Evolutionary conservation across 2,888 invertebrate genomes (phyloP).

Genomic region (Griposia aprilina): DNA sequence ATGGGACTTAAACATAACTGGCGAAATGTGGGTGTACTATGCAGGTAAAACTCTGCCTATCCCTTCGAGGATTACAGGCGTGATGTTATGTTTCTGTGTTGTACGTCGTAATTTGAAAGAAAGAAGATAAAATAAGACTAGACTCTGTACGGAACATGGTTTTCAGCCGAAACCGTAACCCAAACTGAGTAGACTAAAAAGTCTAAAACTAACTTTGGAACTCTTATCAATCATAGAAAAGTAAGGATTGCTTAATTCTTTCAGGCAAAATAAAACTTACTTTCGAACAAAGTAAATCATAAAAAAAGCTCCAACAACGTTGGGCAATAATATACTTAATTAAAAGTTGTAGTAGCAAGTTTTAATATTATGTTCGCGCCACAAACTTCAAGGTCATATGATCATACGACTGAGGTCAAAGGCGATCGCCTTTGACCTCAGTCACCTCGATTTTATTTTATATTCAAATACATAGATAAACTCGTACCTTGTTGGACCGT

Average conservation of each 20-base stretch:
- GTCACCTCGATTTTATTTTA: slow-evolving; percentile 40
- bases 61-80: too few species aligned
- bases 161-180: neutral
- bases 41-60: too few species aligned
- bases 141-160: neutral
- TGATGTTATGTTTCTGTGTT: too few species aligned
- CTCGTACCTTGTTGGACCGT: slow-evolving; percentile 32
- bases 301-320: slow-evolving; percentile 38
- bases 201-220: neutral
- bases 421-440: slow-evolving; percentile 62
- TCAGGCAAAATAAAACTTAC: slow-evolving; percentile 14
- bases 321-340: slow-evolving; percentile 48
- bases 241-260: slow-evolving; percentile 3
- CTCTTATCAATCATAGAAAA: slow-evolving; percentile 1
- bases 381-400: slow-evolving; percentile 51
- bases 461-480: slow-evolving; percentile 48
- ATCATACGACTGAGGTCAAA: too few species aligned
- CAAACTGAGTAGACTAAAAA: too few species aligned
- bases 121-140: neutral
- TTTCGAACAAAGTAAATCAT: slow-evolving; percentile 21
- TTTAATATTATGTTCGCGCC: slow-evolving; percentile 32
- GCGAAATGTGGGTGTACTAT: too few species aligned
- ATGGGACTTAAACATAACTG: too few species aligned
- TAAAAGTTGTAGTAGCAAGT: slow-evolving; percentile 53
- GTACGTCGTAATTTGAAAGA: too few species aligned